Evolutionary conservation across 2,113 vertebrate species (phyloP).

Genomic region (Lota lota): DNA sequence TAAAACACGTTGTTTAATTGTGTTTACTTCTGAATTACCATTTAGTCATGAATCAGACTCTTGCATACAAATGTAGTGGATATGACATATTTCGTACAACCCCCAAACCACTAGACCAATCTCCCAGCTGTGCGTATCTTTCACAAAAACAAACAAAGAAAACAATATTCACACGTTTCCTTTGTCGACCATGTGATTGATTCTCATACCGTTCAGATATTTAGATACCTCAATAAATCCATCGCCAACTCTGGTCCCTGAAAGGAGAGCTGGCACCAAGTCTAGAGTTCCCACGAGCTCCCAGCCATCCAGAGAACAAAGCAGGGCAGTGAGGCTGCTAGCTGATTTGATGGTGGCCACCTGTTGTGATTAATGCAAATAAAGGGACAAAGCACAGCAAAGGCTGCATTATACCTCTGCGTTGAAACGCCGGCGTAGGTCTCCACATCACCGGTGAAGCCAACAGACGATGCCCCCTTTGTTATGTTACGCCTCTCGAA

Average conservation of each 20-base stretch:
- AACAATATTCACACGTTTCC: conserved; percentile 2
- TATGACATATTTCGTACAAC: too few species aligned
- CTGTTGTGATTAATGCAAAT: conserved; percentile 13
- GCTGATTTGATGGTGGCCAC: conserved; percentile 26
- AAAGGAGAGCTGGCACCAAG: conserved; percentile 14
- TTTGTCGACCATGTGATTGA: conserved; percentile 13
- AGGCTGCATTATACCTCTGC: too few species aligned
- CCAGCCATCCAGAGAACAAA: conserved; percentile 11
- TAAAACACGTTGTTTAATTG: too few species aligned
- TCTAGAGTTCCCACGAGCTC: conserved; percentile 29
- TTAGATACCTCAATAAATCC: neutral
- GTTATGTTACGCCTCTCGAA: too few species aligned
- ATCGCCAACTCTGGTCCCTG: neutral
- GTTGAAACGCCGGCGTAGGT: too few species aligned
- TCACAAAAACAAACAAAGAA: neutral
- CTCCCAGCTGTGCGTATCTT: neutral
- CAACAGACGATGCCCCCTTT: too few species aligned
- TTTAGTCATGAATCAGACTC: too few species aligned
- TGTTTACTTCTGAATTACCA: too few species aligned
- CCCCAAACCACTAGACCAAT: too few species aligned
- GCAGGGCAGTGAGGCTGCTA: conserved; percentile 33
- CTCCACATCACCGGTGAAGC: too few species aligned
- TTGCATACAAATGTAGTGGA: too few species aligned
- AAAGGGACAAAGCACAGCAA: too few species aligned
- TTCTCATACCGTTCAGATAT: neutral